phyloP scores from a whole-genome alignment of 2,797 vertebrate species.

The Anolis apletophallus region DNA sequence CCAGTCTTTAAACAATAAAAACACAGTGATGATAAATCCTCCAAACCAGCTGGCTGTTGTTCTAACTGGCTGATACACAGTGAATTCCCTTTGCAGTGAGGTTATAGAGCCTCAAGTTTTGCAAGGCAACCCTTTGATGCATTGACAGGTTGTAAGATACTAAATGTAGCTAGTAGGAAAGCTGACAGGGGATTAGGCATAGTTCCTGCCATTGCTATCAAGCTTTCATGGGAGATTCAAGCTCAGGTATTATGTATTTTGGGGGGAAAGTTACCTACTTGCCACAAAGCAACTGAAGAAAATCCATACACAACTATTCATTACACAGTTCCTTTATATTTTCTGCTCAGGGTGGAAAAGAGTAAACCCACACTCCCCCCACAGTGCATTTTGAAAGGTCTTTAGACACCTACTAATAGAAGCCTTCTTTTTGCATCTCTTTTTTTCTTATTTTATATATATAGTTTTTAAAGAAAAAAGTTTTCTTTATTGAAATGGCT shows the following conservation, averaged over 20 bases:
- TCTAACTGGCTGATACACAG: slow-evolving; percentile 7
- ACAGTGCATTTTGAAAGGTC: background rate
- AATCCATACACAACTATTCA: background rate
- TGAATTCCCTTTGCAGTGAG: slow-evolving; percentile 23
- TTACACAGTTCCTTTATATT: background rate
- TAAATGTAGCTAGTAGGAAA: slow-evolving; percentile 10
- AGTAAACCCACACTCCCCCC: background rate
- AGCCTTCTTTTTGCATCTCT: no score
- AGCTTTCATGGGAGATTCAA: background rate
- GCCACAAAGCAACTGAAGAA: slow-evolving; percentile 7
- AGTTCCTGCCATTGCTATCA: slow-evolving; percentile 18
- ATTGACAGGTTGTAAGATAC: slow-evolving; percentile 16
- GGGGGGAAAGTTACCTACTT: background rate
- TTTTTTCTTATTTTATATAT: background rate
- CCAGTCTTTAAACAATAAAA: background rate
- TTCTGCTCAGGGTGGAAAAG: background rate
- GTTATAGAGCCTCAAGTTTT: slow-evolving; percentile 7
- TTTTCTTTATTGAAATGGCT: background rate
- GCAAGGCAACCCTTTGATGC: background rate
- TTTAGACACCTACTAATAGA: background rate
- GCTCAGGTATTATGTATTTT: slow-evolving; percentile 12
- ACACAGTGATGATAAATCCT: background rate
- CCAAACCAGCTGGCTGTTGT: background rate
- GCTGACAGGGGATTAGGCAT: slow-evolving; percentile 15
- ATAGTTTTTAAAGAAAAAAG: background rate